A percentile compares a stretch with the other conserved stretches of the same genome.
Conservation (phyloP, 2,888 invertebrate genomes). For the Danaus chrysippus region DNA sequence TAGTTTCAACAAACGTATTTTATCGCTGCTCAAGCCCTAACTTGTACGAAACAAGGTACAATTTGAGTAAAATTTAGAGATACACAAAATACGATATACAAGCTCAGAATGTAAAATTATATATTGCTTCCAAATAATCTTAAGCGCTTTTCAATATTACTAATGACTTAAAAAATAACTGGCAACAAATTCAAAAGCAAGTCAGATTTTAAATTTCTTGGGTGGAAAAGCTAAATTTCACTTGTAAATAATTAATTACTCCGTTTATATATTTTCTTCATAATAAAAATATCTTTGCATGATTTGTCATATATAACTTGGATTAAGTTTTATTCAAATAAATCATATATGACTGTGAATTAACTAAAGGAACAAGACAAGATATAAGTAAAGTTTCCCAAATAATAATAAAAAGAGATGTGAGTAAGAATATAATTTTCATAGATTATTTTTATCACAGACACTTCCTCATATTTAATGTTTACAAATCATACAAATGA, state of each 20-base stretch:
- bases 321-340: conserved; percentile 43
- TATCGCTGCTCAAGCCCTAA: conserved; percentile 8
- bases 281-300: too few species aligned
- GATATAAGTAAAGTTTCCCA: conserved; percentile 19
- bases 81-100: neutral
- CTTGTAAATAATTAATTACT: too few species aligned
- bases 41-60: conserved; percentile 9
- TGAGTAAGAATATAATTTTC: conserved; percentile 23
- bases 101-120: neutral
- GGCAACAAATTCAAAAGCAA: too few species aligned
- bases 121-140: too few species aligned
- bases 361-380: conserved; percentile 17
- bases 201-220: too few species aligned
- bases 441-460: conserved; percentile 20
- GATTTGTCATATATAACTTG: too few species aligned
- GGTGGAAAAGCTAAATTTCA: too few species aligned
- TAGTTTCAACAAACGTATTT: conserved; percentile 15
- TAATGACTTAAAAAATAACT: too few species aligned
- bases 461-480: conserved; percentile 5
- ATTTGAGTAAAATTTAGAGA: conserved; percentile 29
- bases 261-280: too few species aligned
- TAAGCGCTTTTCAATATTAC: too few species aligned
- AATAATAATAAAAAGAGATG: conserved; percentile 24
- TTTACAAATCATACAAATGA: too few species aligned
- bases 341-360: conserved; percentile 18